phyloP scores from a whole-genome alignment of 2,888 invertebrate species.

The Prenolepis imparis region DNA sequence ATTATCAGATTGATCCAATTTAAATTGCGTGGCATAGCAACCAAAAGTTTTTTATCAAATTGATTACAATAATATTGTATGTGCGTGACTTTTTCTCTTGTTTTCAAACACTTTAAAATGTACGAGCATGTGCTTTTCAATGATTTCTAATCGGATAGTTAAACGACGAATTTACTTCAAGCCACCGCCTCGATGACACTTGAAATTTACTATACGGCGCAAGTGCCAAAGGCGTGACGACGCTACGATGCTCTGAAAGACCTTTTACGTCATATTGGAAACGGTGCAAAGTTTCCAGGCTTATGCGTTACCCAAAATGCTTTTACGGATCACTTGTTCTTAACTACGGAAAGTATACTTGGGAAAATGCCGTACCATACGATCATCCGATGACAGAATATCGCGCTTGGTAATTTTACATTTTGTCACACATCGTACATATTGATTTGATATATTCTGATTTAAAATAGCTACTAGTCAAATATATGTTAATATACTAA shows the following conservation, averaged over 20 bases:
- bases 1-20: background rate
- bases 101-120: slow-evolving; percentile 57
- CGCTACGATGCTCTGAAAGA: slow-evolving; percentile 56
- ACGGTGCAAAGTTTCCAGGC: slow-evolving; percentile 56
- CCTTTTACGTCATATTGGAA: slow-evolving; percentile 60
- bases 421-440: slow-evolving; percentile 15
- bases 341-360: slow-evolving; percentile 43
- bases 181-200: slow-evolving; percentile 63
- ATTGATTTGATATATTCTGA: background rate
- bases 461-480: background rate
- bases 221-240: slow-evolving; percentile 60
- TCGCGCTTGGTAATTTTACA: slow-evolving; percentile 23
- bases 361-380: slow-evolving; percentile 26
- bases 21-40: background rate
- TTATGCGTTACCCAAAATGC: slow-evolving; percentile 49
- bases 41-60: background rate
- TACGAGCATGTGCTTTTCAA: slow-evolving; percentile 54
- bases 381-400: slow-evolving; percentile 25
- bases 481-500: background rate
- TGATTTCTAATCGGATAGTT: slow-evolving; percentile 55
- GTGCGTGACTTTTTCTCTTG: background rate
- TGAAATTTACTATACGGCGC: slow-evolving; percentile 67
- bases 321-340: slow-evolving; percentile 53
- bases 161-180: slow-evolving; percentile 60
- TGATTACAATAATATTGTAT: slow-evolving; percentile 20